Conservation (phyloP, 2,888 invertebrate species). For the Drepanosiphum platanoidis region DNA sequence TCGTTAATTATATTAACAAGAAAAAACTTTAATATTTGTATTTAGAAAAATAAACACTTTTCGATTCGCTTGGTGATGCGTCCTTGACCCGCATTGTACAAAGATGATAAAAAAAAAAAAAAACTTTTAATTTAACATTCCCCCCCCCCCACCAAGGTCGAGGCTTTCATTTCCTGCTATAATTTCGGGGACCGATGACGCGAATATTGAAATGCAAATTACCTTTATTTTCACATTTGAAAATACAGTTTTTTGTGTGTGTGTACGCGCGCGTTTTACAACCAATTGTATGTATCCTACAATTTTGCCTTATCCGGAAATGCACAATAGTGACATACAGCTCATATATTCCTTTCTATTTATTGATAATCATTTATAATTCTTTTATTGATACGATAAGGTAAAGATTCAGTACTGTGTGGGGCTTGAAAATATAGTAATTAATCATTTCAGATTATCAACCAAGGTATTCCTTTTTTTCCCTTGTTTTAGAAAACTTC, state of each 20-base stretch:
- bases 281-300: background rate
- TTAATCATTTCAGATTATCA: constrained; percentile 15
- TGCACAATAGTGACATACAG: background rate
- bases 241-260: constrained; percentile 5
- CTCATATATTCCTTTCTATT: background rate
- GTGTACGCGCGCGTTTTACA: no score
- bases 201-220: constrained; percentile 29
- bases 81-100: constrained; percentile 37
- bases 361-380: background rate
- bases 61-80: background rate
- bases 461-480: background rate
- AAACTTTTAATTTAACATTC: constrained; percentile 46
- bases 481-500: constrained; percentile 7
- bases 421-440: background rate
- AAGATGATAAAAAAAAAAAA: constrained; percentile 17
- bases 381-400: background rate
- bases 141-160: constrained; percentile 15
- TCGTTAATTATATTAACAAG: background rate
- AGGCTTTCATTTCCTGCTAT: constrained; percentile 52
- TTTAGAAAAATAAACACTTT: constrained; percentile 39
- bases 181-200: constrained; percentile 41
- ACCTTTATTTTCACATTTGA: constrained; percentile 20
- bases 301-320: background rate
- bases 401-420: background rate
- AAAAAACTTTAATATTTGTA: constrained; percentile 19